Evolutionary conservation across 2,113 vertebrate species (phyloP).

Genomic region (Scalopus aquaticus): DNA sequence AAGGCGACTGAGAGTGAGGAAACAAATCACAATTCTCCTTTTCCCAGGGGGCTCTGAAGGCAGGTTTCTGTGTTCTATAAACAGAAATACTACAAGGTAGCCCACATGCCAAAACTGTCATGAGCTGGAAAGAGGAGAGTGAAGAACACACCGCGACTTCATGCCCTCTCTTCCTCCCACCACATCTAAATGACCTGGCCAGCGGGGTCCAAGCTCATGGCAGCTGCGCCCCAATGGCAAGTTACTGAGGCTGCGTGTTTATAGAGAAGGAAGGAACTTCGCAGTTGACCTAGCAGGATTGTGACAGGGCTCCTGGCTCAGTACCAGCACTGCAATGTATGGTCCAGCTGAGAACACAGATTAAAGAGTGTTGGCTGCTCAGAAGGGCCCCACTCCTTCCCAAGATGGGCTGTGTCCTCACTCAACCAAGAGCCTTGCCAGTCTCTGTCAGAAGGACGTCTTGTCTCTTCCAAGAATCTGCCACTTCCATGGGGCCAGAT

Average conservation of each 20-base stretch:
- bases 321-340: background rate
- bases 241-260: background rate
- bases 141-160: background rate
- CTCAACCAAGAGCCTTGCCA: background rate
- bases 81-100: background rate
- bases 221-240: background rate
- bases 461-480: constrained; percentile 6
- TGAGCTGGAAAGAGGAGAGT: background rate
- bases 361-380: background rate
- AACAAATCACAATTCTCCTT: background rate
- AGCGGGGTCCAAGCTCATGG: background rate
- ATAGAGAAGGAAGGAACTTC: background rate
- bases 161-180: background rate
- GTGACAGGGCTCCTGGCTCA: background rate
- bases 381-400: background rate
- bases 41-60: background rate
- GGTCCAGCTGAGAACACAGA: background rate
- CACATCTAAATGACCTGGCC: background rate
- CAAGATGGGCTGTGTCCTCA: background rate
- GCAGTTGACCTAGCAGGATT: background rate
- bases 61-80: background rate
- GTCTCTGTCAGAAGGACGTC: background rate
- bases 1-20: background rate
- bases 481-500: background rate
- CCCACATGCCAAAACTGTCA: background rate